Percentiles rank a stretch among this genome's conserved stretches.
These are phyloP conservation scores for Turdus rufiventris DNA, from an alignment of 2,113 vertebrate genomes.

Conservation along the genomic window DNA sequence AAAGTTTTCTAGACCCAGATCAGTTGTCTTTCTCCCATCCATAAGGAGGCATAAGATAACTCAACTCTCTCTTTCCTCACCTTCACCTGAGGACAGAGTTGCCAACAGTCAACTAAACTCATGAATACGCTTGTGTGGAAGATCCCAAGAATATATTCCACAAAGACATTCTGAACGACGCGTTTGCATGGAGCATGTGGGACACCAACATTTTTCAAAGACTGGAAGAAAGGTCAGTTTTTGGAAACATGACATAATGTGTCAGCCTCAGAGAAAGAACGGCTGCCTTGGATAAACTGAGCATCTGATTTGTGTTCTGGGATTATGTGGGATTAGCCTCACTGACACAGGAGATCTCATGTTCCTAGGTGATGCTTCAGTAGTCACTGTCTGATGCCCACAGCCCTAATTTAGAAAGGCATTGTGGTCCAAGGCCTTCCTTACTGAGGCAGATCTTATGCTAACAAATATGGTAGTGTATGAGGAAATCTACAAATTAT, in stretches of 20 bases:
- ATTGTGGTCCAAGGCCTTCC: background rate
- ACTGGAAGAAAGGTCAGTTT: background rate
- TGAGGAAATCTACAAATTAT: background rate
- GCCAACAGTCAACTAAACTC: background rate
- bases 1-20: background rate
- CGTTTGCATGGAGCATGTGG: rapidly evolving
- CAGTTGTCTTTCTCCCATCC: background rate
- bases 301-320: background rate
- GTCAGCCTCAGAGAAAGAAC: background rate
- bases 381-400: background rate
- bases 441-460: background rate
- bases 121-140: background rate
- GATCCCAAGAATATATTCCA: background rate
- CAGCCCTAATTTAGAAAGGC: background rate
- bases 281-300: background rate
- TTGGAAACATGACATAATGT: background rate
- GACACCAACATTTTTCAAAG: background rate
- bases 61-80: background rate
- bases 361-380: background rate
- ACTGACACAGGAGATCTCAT: background rate
- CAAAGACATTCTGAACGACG: rapidly evolving
- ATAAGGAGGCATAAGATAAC: background rate
- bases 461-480: background rate
- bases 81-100: background rate
- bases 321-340: background rate